Evolutionary conservation across 2,888 invertebrate genomes (phyloP).

Genomic region (Spodoptera exigua): DNA sequence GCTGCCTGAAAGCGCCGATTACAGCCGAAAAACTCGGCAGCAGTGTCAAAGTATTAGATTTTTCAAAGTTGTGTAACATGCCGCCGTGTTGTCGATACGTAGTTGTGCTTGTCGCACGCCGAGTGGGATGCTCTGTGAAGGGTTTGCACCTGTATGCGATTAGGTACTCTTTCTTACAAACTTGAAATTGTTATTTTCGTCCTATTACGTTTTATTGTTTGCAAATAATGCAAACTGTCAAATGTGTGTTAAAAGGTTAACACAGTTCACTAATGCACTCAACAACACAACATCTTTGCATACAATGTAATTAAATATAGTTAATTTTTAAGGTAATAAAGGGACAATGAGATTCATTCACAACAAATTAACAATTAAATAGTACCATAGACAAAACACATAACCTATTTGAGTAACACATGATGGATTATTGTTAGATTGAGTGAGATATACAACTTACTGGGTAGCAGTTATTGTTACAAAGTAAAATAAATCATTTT

Average conservation of each 20-base stretch:
- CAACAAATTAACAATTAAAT: slow-evolving; percentile 26
- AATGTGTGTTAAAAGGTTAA: slow-evolving; percentile 46
- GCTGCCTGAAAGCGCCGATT: slow-evolving; percentile 65
- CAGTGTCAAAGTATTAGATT: slow-evolving; percentile 58
- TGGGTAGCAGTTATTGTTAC: slow-evolving; percentile 16
- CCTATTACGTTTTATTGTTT: slow-evolving; percentile 54
- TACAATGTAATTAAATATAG: slow-evolving; percentile 8
- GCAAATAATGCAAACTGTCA: slow-evolving; percentile 61
- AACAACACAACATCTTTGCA: slow-evolving; percentile 29
- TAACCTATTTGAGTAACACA: slow-evolving; percentile 50
- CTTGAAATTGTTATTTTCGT: slow-evolving; percentile 31
- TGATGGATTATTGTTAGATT: slow-evolving; percentile 45
- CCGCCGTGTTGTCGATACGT: slow-evolving; percentile 73
- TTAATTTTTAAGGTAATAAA: slow-evolving; percentile 8
- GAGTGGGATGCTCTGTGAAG: slow-evolving; percentile 63
- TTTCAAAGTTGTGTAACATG: slow-evolving; percentile 81
- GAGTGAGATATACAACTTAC: slow-evolving; percentile 25
- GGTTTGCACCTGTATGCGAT: slow-evolving; percentile 39
- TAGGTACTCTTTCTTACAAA: slow-evolving; percentile 26
- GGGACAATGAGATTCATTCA: slow-evolving; percentile 13
- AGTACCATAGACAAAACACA: slow-evolving; percentile 54
- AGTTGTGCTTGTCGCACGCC: slow-evolving; percentile 65
- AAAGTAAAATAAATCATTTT: background rate
- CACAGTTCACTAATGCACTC: slow-evolving; percentile 39
- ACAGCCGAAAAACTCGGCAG: slow-evolving; percentile 50